Evolutionary conservation across 2,888 invertebrate species (phyloP).

Genomic region (Drosophila recens): DNA sequence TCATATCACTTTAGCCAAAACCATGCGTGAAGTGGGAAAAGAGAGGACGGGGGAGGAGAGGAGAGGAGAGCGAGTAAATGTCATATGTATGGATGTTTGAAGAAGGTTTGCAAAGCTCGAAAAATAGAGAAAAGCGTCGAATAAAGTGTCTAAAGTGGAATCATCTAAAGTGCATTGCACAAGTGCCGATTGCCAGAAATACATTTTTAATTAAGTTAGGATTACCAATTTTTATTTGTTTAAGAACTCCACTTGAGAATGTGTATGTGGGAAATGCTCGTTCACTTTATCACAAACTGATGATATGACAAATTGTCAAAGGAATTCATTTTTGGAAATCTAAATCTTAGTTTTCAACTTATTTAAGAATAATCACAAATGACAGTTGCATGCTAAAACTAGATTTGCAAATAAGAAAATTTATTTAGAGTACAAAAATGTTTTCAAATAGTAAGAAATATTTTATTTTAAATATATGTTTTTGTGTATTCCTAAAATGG

Average conservation of each 20-base stretch:
- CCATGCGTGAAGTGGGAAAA: not conserved
- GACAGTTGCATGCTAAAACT: not conserved
- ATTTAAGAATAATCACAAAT: not conserved
- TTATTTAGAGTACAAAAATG: no score
- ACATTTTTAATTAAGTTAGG: slow-evolving; percentile 19
- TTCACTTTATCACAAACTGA: not conserved
- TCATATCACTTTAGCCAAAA: slow-evolving; percentile 28
- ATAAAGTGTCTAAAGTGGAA: slow-evolving; percentile 11
- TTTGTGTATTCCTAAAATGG: no score
- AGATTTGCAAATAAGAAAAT: no score
- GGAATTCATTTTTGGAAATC: not conserved
- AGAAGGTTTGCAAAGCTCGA: slow-evolving; percentile 6
- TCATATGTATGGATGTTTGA: slow-evolving; percentile 22
- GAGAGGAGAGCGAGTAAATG: slow-evolving; percentile 1
- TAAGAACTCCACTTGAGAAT: not conserved
- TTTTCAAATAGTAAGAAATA: no score
- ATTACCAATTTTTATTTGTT: not conserved
- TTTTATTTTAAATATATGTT: no score
- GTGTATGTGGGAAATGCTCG: not conserved
- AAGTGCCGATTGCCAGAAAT: slow-evolving; percentile 11
- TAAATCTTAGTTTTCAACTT: not conserved
- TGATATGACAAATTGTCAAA: not conserved
- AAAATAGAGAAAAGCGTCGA: not conserved
- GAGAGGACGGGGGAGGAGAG: not conserved
- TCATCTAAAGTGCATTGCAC: slow-evolving; percentile 15